Percentiles rank a stretch among this genome's conserved stretches.
These are phyloP conservation scores for Mergus octosetaceus DNA, from an alignment of 2,797 vertebrate genomes.

Conservation along the genomic window DNA sequence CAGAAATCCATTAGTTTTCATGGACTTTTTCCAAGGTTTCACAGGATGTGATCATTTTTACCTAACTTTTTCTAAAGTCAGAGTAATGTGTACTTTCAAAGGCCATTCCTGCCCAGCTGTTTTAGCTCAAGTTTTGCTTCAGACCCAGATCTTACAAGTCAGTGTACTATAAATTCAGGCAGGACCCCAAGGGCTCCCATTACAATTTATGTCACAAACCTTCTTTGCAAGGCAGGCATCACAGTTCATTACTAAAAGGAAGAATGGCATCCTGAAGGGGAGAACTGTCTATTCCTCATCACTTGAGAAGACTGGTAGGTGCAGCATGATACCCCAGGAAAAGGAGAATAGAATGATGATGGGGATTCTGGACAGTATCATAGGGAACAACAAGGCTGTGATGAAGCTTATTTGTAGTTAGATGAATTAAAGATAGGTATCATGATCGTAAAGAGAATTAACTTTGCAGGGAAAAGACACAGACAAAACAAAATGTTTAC, in stretches of 20 bases:
- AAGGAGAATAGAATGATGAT: background rate
- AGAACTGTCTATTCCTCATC: background rate
- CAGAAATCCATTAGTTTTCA: background rate
- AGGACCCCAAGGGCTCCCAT: background rate
- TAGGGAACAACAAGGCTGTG: background rate
- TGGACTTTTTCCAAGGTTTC: background rate
- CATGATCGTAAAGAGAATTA: background rate
- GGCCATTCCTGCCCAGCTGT: background rate
- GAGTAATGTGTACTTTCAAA: background rate
- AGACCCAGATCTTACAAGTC: background rate
- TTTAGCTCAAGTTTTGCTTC: background rate
- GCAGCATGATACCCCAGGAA: rapidly evolving
- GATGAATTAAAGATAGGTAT: background rate
- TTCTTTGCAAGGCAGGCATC: background rate
- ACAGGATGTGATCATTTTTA: background rate
- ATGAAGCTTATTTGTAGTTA: background rate
- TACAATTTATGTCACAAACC: background rate
- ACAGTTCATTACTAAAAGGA: background rate
- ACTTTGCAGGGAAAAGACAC: background rate
- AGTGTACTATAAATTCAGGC: background rate
- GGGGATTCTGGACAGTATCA: background rate
- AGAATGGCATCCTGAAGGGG: background rate
- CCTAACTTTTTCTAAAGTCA: background rate
- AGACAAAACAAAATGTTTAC: background rate
- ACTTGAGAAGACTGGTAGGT: background rate